Evolutionary conservation across 2,113 vertebrate species (phyloP).

Genomic region (Cynocephalus volans): DNA sequence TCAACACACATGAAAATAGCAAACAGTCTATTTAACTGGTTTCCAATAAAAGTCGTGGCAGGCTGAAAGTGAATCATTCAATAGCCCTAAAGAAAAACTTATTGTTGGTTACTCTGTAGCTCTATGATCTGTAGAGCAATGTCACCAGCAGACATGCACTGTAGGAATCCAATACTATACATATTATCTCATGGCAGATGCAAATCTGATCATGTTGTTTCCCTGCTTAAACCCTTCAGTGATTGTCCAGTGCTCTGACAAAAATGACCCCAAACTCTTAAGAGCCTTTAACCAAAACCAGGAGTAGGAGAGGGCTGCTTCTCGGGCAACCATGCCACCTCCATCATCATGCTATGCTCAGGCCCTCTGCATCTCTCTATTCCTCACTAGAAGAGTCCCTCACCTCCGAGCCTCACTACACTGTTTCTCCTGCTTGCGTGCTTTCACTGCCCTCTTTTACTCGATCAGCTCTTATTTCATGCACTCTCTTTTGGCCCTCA

Average conservation of each 20-base stretch:
- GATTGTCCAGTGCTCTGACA: not conserved
- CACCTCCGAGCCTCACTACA: not conserved
- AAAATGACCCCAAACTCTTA: not conserved
- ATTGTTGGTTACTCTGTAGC: not conserved
- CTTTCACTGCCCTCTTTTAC: not conserved
- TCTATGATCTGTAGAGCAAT: not conserved
- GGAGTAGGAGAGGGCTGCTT: too few species aligned
- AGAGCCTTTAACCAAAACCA: not conserved
- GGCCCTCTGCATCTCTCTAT: not conserved
- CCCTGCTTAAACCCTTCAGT: not conserved
- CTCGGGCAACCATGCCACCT: fast-evolving
- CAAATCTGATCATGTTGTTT: not conserved
- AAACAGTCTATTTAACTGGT: not conserved
- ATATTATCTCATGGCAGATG: not conserved
- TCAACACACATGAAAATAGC: not conserved
- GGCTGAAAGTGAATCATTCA: not conserved
- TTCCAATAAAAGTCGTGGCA: not conserved
- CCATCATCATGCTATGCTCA: fast-evolving
- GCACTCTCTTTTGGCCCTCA: not conserved
- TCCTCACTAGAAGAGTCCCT: not conserved
- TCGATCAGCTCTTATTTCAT: not conserved
- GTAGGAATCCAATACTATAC: not conserved
- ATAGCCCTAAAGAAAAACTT: not conserved
- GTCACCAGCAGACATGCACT: not conserved
- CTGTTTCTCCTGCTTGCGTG: too few species aligned